Conservation (phyloP, 2,797 vertebrate species). For the Mus minutoides region DNA sequence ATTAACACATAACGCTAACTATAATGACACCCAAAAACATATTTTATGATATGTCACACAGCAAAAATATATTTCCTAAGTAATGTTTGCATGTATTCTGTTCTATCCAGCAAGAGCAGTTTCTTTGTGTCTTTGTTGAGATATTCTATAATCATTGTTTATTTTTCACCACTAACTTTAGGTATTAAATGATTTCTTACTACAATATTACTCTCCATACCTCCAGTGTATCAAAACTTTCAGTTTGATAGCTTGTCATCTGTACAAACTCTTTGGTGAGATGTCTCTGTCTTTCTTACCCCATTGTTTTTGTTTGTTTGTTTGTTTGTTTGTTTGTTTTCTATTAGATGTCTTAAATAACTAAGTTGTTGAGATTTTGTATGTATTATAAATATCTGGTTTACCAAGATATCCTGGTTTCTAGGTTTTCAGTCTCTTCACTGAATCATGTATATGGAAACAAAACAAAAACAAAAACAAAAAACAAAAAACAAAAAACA, state of each 20-base stretch:
- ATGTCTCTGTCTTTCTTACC: background rate
- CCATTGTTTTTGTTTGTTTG: background rate
- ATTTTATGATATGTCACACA: background rate
- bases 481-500: too few species aligned
- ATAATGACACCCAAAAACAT: background rate
- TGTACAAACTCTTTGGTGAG: background rate
- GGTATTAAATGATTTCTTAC: background rate
- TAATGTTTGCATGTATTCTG: background rate
- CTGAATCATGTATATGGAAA: background rate
- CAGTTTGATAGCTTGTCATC: background rate
- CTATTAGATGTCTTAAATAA: background rate
- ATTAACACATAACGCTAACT: background rate
- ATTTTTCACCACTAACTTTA: background rate
- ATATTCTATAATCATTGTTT: background rate
- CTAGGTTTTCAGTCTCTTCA: background rate
- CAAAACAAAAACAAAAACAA: too few species aligned
- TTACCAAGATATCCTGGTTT: background rate
- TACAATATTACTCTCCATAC: background rate
- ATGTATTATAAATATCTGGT: background rate
- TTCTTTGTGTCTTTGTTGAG: background rate
- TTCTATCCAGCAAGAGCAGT: background rate
- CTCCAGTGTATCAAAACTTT: background rate
- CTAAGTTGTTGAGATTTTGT: constrained; percentile 13
- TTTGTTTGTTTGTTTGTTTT: too few species aligned
- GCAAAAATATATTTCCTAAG: background rate